Evolutionary conservation across 2,888 invertebrate genomes (phyloP).

Genomic region (Adela reaumurella): DNA sequence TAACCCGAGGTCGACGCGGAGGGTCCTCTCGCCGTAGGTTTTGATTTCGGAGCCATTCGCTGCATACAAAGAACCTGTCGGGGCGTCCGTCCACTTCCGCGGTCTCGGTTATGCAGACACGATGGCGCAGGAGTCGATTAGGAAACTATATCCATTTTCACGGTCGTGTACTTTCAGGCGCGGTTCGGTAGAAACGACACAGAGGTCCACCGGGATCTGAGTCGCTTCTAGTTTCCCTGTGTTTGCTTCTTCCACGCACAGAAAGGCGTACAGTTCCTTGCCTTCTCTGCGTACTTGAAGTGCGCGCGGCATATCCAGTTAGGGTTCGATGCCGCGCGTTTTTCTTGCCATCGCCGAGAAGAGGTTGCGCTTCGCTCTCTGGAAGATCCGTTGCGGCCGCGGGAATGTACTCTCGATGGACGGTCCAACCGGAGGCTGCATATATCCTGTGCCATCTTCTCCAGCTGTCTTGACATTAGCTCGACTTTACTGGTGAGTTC

Average conservation of each 20-base stretch:
- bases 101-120: constrained; percentile 9
- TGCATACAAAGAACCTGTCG: constrained; percentile 6
- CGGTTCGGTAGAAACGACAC: neutral
- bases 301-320: neutral
- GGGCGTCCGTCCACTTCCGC: neutral
- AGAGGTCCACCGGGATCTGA: neutral
- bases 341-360: neutral
- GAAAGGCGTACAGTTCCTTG: neutral
- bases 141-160: constrained; percentile 5
- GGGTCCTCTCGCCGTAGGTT: constrained; percentile 7
- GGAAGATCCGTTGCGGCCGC: neutral
- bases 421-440: no score
- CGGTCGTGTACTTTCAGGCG: constrained; percentile 10
- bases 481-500: no score
- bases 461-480: no score
- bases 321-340: neutral
- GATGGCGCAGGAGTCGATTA: constrained; percentile 12
- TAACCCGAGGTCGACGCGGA: constrained; percentile 8
- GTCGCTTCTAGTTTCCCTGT: neutral
- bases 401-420: neutral
- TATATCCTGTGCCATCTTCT: neutral
- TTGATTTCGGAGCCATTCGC: constrained; percentile 10
- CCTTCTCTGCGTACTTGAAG: neutral
- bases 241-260: neutral
- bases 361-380: neutral